These are phyloP conservation scores for Atta texana DNA, from an alignment of 1,140 invertebrate genomes.

Conservation along the genomic window DNA sequence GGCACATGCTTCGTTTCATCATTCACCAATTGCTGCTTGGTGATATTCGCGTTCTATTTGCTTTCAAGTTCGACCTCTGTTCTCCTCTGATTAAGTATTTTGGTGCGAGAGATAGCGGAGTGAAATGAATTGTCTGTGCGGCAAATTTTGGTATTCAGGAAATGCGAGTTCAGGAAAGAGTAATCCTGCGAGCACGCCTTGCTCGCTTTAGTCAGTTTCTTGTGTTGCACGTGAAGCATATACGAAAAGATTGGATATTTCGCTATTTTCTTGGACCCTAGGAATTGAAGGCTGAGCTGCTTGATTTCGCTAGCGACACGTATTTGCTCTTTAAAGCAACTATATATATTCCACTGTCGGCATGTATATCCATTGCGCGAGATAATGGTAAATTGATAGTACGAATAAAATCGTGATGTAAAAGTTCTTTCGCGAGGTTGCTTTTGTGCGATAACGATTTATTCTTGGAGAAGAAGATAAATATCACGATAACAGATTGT, in stretches of 20 bases:
- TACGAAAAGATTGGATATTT: constrained; percentile 60
- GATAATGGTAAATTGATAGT: constrained; percentile 47
- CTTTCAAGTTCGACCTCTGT: neutral
- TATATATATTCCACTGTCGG: neutral
- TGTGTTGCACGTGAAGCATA: constrained; percentile 19
- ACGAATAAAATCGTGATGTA: neutral
- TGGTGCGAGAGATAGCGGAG: neutral
- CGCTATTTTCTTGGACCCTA: constrained; percentile 8
- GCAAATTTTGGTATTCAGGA: neutral
- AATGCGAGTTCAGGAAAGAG: constrained; percentile 57
- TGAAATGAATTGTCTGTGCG: constrained; percentile 54
- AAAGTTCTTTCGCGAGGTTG: neutral
- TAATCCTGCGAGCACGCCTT: constrained; percentile 24
- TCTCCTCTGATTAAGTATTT: constrained; percentile 72
- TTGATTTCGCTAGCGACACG: constrained; percentile 38
- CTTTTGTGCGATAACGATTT: constrained; percentile 28
- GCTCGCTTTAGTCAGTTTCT: constrained; percentile 41
- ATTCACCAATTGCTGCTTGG: constrained; percentile 15
- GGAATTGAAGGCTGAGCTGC: too few relatives aligned
- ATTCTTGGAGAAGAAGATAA: constrained; percentile 13
- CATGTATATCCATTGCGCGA: constrained; percentile 30
- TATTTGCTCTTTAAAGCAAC: constrained; percentile 31
- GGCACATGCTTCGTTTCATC: constrained; percentile 31
- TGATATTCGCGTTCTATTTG: constrained; percentile 25
- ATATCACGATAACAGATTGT: constrained; percentile 7